Evolutionary conservation across 2,888 invertebrate species (phyloP).

Genomic region (Cynaeus angustus): DNA sequence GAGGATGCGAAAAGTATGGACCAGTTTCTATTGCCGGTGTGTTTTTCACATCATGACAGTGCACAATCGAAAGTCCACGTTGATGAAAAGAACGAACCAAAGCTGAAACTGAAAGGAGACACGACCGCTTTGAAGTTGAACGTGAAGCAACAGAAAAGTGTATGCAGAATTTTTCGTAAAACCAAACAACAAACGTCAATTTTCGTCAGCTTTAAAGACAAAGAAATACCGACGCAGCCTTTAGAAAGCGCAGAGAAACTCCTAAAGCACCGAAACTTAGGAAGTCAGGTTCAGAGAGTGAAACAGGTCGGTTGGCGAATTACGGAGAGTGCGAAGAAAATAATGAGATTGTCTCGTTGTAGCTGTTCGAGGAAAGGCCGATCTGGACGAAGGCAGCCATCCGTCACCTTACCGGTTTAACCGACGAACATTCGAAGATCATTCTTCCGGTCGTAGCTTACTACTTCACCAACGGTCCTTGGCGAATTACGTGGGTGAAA

Average conservation of each 20-base stretch:
- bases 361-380: slow-evolving; percentile 90
- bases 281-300: slow-evolving; percentile 67
- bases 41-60: slow-evolving; percentile 44
- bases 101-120: slow-evolving; percentile 13
- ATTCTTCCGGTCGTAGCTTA: slow-evolving; percentile 89
- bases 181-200: slow-evolving; percentile 70
- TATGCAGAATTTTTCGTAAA: slow-evolving; percentile 42
- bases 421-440: slow-evolving; percentile 79
- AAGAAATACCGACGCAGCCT: slow-evolving; percentile 58
- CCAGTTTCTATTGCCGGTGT: slow-evolving; percentile 40
- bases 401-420: slow-evolving; percentile 77
- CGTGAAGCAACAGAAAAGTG: slow-evolving; percentile 38
- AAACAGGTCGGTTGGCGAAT: slow-evolving; percentile 58
- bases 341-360: slow-evolving; percentile 42
- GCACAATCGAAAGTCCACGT: slow-evolving; percentile 30
- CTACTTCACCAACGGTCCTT: slow-evolving; percentile 92
- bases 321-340: no score
- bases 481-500: slow-evolving; percentile 92
- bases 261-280: slow-evolving; percentile 53
- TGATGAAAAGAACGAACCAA: slow-evolving; percentile 37
- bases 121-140: slow-evolving; percentile 1
- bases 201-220: slow-evolving; percentile 76
- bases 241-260: slow-evolving; percentile 51
- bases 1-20: slow-evolving; percentile 46
- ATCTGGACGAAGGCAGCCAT: slow-evolving; percentile 92